Conservation (phyloP, 2,113 vertebrate genomes). For the Triplophysa siluroides region DNA sequence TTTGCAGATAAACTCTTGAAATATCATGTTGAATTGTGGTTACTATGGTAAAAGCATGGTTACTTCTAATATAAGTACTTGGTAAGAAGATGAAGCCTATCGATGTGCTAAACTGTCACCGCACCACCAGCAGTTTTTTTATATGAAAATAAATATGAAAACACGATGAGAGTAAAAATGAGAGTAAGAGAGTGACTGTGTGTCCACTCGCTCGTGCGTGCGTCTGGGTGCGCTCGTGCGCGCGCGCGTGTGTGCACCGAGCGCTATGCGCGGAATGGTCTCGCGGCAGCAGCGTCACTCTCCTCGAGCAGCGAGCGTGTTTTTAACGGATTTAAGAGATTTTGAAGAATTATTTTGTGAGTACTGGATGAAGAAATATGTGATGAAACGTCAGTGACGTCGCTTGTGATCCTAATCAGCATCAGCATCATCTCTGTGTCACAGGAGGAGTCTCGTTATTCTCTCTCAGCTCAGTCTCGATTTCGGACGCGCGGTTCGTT, state of each 20-base stretch:
- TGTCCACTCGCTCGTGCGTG: background rate
- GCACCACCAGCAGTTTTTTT: too few relatives aligned
- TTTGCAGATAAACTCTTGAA: too few relatives aligned
- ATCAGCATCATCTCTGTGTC: background rate
- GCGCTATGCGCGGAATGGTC: background rate
- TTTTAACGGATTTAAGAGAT: background rate
- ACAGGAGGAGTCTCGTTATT: background rate
- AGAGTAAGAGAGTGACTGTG: background rate
- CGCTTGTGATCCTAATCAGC: background rate
- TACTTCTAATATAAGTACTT: too few relatives aligned
- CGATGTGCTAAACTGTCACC: too few relatives aligned
- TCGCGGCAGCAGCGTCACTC: constrained; percentile 17
- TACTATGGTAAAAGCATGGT: too few relatives aligned
- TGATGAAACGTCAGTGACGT: background rate
- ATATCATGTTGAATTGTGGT: too few relatives aligned
- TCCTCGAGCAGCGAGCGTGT: background rate
- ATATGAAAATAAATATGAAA: too few relatives aligned
- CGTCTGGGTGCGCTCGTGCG: background rate
- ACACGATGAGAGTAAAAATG: too few relatives aligned
- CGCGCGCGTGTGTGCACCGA: too few relatives aligned
- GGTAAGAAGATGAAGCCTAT: too few relatives aligned
- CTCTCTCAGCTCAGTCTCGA: background rate
- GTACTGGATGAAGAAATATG: background rate
- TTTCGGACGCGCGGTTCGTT: background rate
- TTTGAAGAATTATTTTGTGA: background rate